Evolutionary conservation across 1,140 invertebrate species (phyloP).

Genomic region (Drosophila takahashii): DNA sequence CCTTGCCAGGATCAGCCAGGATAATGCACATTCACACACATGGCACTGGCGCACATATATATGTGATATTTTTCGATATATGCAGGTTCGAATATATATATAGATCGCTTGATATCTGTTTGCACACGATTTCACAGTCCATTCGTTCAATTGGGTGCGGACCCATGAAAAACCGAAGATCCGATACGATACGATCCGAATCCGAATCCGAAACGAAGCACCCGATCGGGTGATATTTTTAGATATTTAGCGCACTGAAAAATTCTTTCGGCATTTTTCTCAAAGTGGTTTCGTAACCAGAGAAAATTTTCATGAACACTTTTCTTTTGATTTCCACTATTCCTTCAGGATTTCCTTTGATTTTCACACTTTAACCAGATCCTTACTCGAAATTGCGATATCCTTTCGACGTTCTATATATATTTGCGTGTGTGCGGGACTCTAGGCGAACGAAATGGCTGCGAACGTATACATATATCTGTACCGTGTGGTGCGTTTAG

Average conservation of each 20-base stretch:
- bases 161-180: conserved; percentile 59
- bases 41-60: not conserved
- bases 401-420: conserved; percentile 77
- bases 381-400: conserved; percentile 74
- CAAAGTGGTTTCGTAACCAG: conserved; percentile 83
- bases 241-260: conserved; percentile 84
- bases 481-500: conserved; percentile 60
- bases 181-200: conserved; percentile 47
- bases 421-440: conserved; percentile 62
- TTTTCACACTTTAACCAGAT: conserved; percentile 53
- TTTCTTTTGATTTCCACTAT: conserved; percentile 39
- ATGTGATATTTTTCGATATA: conserved; percentile 8
- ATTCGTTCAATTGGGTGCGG: conserved; percentile 79
- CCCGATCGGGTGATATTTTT: conserved; percentile 69
- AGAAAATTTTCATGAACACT: conserved; percentile 67
- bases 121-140: conserved; percentile 71
- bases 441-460: conserved; percentile 74
- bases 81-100: conserved; percentile 43
- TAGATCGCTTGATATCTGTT: conserved; percentile 48
- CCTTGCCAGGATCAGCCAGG: conserved; percentile 52
- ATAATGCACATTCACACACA: conserved; percentile 49
- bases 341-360: conserved; percentile 30
- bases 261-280: conserved; percentile 77
- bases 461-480: conserved; percentile 60
- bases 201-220: conserved; percentile 49